Conservation (phyloP, 2,797 vertebrate species). For the Myotis daubentonii region DNA sequence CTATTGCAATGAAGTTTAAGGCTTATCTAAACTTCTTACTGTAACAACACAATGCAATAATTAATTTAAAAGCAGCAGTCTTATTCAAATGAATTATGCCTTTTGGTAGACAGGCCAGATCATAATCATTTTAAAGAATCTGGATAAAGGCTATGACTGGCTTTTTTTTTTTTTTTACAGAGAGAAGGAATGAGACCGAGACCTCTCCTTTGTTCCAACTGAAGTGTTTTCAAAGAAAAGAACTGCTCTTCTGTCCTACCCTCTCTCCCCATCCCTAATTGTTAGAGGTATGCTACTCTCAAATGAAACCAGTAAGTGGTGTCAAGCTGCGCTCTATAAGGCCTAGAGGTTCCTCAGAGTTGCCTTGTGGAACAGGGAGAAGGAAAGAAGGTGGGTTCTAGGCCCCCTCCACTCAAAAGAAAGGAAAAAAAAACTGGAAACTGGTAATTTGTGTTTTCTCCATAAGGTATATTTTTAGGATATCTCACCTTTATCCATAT, state of each 20-base stretch:
- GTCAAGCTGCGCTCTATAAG: constrained; percentile 31
- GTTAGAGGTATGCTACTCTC: background rate
- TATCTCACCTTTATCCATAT: background rate
- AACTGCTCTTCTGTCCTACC: background rate
- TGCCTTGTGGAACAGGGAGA: background rate
- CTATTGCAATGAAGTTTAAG: constrained; percentile 46
- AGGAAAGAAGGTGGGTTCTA: background rate
- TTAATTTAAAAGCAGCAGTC: constrained; percentile 15
- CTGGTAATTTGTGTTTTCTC: background rate
- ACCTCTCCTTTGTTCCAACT: constrained; percentile 24
- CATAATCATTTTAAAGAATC: constrained; percentile 37
- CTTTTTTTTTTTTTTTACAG: background rate
- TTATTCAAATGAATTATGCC: constrained; percentile 21
- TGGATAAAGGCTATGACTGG: background rate
- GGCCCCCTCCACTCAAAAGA: background rate
- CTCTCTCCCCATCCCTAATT: background rate
- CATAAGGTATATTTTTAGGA: background rate
- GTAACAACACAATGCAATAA: constrained; percentile 14
- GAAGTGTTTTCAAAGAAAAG: background rate
- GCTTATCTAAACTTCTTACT: background rate
- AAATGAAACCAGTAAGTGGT: constrained; percentile 33
- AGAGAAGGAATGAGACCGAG: background rate
- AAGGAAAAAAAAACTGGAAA: background rate
- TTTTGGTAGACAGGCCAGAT: background rate
- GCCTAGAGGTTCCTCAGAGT: background rate